phyloP scores from a whole-genome alignment of 2,797 vertebrate species.

The Oceanodroma leucorhoa region DNA sequence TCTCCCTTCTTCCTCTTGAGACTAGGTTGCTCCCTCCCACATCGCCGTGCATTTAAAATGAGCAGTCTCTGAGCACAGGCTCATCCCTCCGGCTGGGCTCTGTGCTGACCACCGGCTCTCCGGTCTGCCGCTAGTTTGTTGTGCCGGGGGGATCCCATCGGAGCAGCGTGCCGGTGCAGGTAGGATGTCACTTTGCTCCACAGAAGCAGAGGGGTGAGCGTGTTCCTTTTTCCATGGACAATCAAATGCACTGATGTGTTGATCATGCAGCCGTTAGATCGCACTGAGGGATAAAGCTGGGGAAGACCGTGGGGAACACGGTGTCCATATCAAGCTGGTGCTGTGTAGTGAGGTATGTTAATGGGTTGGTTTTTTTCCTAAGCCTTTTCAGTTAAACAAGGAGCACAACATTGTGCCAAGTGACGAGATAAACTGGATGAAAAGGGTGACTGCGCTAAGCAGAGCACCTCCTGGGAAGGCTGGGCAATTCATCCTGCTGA shows the following conservation, averaged over 20 bases:
- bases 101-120: accelerated
- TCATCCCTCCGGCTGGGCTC: neutral
- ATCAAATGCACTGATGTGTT: neutral
- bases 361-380: neutral
- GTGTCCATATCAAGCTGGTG: neutral
- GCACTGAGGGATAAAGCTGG: neutral
- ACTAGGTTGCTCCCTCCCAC: neutral
- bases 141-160: accelerated
- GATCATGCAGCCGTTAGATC: neutral
- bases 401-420: neutral
- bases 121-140: neutral
- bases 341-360: neutral
- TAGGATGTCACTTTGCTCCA: neutral
- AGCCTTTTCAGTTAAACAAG: neutral
- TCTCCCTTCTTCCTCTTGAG: neutral
- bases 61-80: neutral
- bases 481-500: neutral
- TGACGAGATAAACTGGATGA: neutral
- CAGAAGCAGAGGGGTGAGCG: neutral
- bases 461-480: neutral
- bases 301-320: neutral
- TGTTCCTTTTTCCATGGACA: neutral
- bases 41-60: accelerated
- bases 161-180: neutral
- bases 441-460: neutral